phyloP scores from a whole-genome alignment of 1,140 invertebrate genomes.

The Hypothenemus hampei region DNA sequence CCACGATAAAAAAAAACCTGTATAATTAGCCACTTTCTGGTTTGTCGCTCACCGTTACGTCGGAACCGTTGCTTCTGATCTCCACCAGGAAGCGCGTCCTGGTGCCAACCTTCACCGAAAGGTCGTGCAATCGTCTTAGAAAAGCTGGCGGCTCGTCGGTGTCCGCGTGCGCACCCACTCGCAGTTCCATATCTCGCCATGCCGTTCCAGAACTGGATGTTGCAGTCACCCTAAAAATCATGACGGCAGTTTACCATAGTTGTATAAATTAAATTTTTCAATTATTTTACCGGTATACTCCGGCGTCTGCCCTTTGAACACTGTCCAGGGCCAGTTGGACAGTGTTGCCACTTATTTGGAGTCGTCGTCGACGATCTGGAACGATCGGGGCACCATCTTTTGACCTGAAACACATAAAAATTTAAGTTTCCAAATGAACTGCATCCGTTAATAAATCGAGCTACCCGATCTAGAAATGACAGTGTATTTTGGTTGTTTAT shows the following conservation, averaged over 20 bases:
- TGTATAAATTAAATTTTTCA: background rate
- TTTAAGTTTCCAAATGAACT: no score
- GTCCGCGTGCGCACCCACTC: slow-evolving; percentile 43
- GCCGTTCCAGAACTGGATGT: slow-evolving; percentile 49
- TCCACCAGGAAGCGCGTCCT: slow-evolving; percentile 77
- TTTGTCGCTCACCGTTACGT: slow-evolving; percentile 59
- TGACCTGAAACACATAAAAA: slow-evolving; percentile 34
- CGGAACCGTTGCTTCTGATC: slow-evolving; percentile 70
- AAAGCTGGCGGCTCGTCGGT: slow-evolving; percentile 72
- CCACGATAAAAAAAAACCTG: no score
- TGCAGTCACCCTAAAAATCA: slow-evolving; percentile 46
- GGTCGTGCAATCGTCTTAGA: slow-evolving; percentile 67
- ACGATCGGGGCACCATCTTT: slow-evolving; percentile 41
- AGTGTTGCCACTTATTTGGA: slow-evolving; percentile 44
- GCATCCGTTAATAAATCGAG: no score
- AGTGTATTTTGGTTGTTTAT: no score
- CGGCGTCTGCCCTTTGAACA: slow-evolving; percentile 51
- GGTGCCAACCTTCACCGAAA: slow-evolving; percentile 80
- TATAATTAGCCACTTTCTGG: no score
- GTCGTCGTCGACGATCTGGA: slow-evolving; percentile 35
- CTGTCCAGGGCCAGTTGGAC: slow-evolving; percentile 52
- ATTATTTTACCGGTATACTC: slow-evolving; percentile 47
- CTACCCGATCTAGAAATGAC: no score
- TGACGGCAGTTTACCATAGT: background rate
- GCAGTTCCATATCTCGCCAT: slow-evolving; percentile 41